These are phyloP conservation scores for Ips typographus DNA, from an alignment of 1,140 invertebrate genomes.

Conservation along the genomic window DNA sequence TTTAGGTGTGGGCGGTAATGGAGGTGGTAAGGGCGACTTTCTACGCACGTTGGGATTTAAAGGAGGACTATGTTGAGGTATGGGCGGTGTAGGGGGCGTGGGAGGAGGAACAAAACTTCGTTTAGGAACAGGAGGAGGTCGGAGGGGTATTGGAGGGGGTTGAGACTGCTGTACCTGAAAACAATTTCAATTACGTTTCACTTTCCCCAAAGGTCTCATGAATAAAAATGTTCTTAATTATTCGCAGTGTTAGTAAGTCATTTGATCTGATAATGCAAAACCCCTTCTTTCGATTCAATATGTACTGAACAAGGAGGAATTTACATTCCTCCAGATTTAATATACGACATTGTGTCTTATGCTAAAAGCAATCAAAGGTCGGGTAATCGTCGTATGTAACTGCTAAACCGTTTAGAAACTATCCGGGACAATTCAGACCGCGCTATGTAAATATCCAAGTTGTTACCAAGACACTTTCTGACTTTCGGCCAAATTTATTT, in stretches of 20 bases:
- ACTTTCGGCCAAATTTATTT: constrained; percentile 11
- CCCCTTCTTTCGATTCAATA: background rate
- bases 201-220: no score
- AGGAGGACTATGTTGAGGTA: constrained; percentile 37
- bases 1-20: constrained; percentile 45
- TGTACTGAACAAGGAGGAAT: constrained; percentile 3
- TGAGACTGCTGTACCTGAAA: constrained; percentile 8
- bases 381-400: constrained; percentile 22
- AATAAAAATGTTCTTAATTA: no score
- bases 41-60: constrained; percentile 19
- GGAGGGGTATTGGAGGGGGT: constrained; percentile 35
- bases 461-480: background rate
- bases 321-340: constrained; percentile 9
- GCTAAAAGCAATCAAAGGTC: constrained; percentile 11
- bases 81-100: constrained; percentile 53
- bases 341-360: constrained; percentile 1
- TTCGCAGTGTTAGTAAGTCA: no score
- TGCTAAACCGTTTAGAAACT: constrained; percentile 15
- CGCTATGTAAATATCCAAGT: constrained; percentile 26
- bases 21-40: constrained; percentile 39
- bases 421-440: constrained; percentile 10
- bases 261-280: no score
- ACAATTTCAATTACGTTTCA: background rate
- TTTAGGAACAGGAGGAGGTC: constrained; percentile 56
- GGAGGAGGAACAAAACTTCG: constrained; percentile 51